Evolutionary conservation across 2,113 vertebrate genomes (phyloP), one percentile per base, ranked within the genome.

Genomic region (Mesembrinibis cayennensis): DNA sequence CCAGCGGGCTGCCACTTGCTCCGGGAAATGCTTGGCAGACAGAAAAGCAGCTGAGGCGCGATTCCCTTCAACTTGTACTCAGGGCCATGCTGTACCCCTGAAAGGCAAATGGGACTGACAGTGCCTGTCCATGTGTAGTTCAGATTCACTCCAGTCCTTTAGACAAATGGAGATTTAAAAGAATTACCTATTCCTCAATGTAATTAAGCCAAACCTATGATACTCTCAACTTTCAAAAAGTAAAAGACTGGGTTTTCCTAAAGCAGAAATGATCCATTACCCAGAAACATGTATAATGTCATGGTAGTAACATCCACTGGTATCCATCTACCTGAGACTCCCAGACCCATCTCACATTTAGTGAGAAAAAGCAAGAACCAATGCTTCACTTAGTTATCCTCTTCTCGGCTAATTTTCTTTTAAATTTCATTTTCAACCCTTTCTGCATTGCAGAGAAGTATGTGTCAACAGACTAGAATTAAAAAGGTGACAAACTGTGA

Each of bases 401-500:
- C 49, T 78, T 74, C 88, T 92, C 74, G 89, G 89, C 63, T 97
- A 86, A 94, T 98, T 98, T 97, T 93, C 91, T 97, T 97, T 96
- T 90, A 96, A 96, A 98, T 96, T 97, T 96, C 71, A 90, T 97
- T 98, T 98, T 95, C 88, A 89, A 69, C 42, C 78, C 94, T 96
- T 95, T 91, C 90, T 93, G 65, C 85, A 89, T 95, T 97, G 91
- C 87, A 34, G 38, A 95, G 91, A 96, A 96, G 76, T 83, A 34
- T 79, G 82, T 97, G 94, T 97, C 97, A 97, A 98, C 93, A 96
- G 87, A 95, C 53, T 87, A 97, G 93, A 98, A 97, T 97, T 97
- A 94, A 97, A 98, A 97, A 98, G 97, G 97, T 98, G 97, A 95
- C 97, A 98, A 98, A 98, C 95, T 98, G 98, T 97, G 96, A 98